Evolutionary conservation across 2,888 invertebrate species (phyloP).

Genomic region (Callimorpha dominula): DNA sequence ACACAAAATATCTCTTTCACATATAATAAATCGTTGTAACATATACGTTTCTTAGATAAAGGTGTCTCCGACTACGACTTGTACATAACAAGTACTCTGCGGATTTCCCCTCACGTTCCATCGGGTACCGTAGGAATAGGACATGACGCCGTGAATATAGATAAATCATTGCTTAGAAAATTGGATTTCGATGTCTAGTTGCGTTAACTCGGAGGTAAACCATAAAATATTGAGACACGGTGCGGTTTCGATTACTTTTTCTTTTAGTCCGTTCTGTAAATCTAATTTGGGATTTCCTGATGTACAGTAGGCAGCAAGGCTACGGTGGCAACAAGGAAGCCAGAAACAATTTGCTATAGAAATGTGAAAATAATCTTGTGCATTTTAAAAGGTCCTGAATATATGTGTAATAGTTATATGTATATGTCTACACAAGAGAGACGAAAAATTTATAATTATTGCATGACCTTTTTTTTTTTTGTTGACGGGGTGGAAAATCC

Average conservation of each 20-base stretch:
- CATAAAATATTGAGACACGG: slow-evolving; percentile 13
- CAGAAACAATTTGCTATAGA: background rate
- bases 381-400: no score
- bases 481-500: no score
- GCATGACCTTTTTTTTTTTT: no score
- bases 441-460: no score
- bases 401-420: no score
- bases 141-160: slow-evolving; percentile 51
- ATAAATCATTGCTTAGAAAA: slow-evolving; percentile 51
- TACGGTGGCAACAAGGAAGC: background rate
- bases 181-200: slow-evolving; percentile 44
- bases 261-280: background rate
- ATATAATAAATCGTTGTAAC: slow-evolving; percentile 39
- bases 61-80: slow-evolving; percentile 59
- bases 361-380: background rate
- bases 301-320: background rate
- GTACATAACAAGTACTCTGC: slow-evolving; percentile 51
- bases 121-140: slow-evolving; percentile 51
- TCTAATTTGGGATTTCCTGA: background rate
- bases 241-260: slow-evolving; percentile 2
- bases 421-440: no score
- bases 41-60: slow-evolving; percentile 58
- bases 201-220: slow-evolving; percentile 26
- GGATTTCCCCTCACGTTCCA: slow-evolving; percentile 50
- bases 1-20: slow-evolving; percentile 9